Conservation (phyloP, 2,113 vertebrate genomes). For the Tringa solitaria region DNA sequence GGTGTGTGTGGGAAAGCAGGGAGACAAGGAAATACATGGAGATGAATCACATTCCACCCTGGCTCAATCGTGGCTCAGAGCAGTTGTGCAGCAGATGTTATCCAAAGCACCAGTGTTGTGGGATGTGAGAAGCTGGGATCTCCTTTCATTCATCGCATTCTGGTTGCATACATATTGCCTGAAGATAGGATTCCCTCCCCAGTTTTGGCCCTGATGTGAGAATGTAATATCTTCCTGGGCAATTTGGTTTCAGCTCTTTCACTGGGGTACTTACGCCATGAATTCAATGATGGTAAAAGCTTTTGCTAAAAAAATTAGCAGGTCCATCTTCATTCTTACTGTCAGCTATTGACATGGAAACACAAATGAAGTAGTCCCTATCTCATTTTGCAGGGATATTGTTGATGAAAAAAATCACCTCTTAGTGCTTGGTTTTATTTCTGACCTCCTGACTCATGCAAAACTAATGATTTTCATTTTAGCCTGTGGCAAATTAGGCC, state of each 20-base stretch:
- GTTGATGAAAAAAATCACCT: neutral
- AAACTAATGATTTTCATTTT: neutral
- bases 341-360: neutral
- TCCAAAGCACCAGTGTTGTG: neutral
- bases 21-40: neutral
- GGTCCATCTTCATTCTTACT: neutral
- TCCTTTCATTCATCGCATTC: neutral
- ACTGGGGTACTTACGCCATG: neutral
- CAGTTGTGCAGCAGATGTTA: neutral
- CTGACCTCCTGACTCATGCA: neutral
- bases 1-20: neutral
- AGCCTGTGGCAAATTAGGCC: neutral
- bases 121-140: neutral
- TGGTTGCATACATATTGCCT: neutral
- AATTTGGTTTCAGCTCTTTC: neutral
- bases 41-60: neutral
- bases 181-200: neutral
- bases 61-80: rapidly evolving
- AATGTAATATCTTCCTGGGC: neutral
- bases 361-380: neutral
- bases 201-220: neutral
- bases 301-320: neutral
- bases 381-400: neutral
- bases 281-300: neutral
- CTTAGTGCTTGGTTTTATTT: neutral